Base-by-base conservation (phyloP, 2,113 vertebrate species). In the Megaleporinus macrocephalus region DNA sequence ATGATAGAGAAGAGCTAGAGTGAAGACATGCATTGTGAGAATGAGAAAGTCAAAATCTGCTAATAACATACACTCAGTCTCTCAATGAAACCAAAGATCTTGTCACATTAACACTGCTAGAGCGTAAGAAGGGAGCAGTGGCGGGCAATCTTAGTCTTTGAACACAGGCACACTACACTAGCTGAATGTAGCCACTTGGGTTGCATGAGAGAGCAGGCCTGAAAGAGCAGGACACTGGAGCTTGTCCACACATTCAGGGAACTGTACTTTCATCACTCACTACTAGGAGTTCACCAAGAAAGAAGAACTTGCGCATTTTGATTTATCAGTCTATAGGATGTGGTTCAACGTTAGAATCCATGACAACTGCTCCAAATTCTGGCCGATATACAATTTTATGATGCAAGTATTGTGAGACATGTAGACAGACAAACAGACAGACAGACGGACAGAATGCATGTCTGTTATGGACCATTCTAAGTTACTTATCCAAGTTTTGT, bases 71-170 rank as follows among this genome's bases (percentile, higher is more conserved):
- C 36, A 4, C 36, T 36, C 7, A 73, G 18, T 20, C 14, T 13
- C 53, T 29, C 44, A 49, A 27, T 20, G 53, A 51, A 36, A 57
- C 57, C 3, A 66, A 33, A 74, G 26, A 27, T 18, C 27, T 33
- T 57, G 51, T 74, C 53, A 74, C 55, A 61, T 59, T 33, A 75
- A 55, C 72, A 51, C 73, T 72, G 73, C 77, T 44, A 26, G 24
- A 73, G 78, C 27, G 18, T 22, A 33, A 41, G 11, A 71, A 26
- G 71, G 16, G 30, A 51, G 53, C 16, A 53, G 20, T 12, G 22
- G 49, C 44, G 55, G 68, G 47, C 27, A n/a, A 30, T 12, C 13
- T 49, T 10, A 49, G 47, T 10, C 47, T 49, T 47, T 15, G 49
- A 26, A 16, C 15, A 33, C 1, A 49, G n/a, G n/a, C n/a, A n/a